Conservation (phyloP, 2,113 vertebrate species). For the Mastomys coucha region DNA sequence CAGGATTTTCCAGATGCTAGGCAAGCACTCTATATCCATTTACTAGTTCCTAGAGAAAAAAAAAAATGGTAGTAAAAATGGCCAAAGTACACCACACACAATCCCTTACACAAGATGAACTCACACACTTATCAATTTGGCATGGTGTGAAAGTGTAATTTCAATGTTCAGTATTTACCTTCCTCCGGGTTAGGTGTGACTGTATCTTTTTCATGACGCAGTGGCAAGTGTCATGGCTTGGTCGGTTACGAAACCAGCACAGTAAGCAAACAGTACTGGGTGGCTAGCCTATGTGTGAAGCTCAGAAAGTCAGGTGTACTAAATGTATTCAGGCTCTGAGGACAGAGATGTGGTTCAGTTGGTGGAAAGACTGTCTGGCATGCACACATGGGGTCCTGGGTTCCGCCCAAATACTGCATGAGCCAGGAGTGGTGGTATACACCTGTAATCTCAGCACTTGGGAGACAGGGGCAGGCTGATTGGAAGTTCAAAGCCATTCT, state of each 20-base stretch:
- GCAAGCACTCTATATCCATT: neutral
- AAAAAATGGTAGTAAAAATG: neutral
- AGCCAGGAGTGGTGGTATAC: neutral
- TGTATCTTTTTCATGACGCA: neutral
- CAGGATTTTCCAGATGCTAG: neutral
- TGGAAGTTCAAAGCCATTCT: neutral
- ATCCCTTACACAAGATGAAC: neutral
- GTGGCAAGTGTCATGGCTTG: no score
- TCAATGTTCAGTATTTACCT: neutral
- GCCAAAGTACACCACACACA: neutral
- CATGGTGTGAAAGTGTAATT: neutral
- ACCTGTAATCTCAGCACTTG: neutral
- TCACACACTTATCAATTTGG: neutral
- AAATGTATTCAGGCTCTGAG: neutral
- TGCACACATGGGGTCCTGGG: neutral
- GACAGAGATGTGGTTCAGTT: neutral
- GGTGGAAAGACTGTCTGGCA: no score
- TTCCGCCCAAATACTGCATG: neutral
- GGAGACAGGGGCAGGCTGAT: neutral
- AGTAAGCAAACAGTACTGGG: neutral
- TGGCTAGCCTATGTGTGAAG: neutral
- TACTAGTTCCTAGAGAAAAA: neutral
- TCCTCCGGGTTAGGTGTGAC: neutral
- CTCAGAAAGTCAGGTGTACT: neutral
- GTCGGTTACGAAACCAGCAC: neutral